phyloP scores from a whole-genome alignment of 1,140 invertebrate species.

The Drosophila navojoa region DNA sequence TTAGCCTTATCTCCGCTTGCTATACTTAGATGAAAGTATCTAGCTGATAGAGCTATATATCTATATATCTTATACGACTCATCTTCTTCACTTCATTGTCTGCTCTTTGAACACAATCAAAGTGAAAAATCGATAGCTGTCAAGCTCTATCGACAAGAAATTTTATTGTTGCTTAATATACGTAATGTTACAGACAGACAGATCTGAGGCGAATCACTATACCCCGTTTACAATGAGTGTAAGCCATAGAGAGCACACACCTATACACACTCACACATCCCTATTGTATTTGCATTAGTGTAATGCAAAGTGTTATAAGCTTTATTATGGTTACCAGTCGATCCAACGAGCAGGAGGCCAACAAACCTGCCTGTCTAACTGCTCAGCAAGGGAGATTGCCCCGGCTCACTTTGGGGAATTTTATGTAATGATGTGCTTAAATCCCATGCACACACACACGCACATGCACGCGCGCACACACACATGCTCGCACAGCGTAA shows the following conservation, averaged over 20 bases:
- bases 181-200: too few species aligned
- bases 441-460: constrained; percentile 40
- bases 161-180: too few species aligned
- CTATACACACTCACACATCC: not conserved
- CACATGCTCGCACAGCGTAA: not conserved
- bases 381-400: not conserved
- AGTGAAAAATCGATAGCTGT: too few species aligned
- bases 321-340: constrained; percentile 70
- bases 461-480: constrained; percentile 12
- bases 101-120: too few species aligned
- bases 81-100: too few species aligned
- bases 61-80: too few species aligned
- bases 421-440: constrained; percentile 79
- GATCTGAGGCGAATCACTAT: too few species aligned
- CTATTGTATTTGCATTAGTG: constrained; percentile 82
- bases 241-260: not conserved
- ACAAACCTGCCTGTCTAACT: constrained; percentile 17
- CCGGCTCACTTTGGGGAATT: constrained; percentile 65
- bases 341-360: constrained; percentile 33
- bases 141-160: too few species aligned
- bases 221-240: too few species aligned
- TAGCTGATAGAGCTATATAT: too few species aligned
- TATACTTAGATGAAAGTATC: too few species aligned
- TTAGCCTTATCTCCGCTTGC: too few species aligned
- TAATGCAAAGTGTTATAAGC: constrained; percentile 82